Evolutionary conservation across 35 echinoderm and acorn worm species (phyloP).

Genomic region (Heliocidaris erythrogramma): DNA sequence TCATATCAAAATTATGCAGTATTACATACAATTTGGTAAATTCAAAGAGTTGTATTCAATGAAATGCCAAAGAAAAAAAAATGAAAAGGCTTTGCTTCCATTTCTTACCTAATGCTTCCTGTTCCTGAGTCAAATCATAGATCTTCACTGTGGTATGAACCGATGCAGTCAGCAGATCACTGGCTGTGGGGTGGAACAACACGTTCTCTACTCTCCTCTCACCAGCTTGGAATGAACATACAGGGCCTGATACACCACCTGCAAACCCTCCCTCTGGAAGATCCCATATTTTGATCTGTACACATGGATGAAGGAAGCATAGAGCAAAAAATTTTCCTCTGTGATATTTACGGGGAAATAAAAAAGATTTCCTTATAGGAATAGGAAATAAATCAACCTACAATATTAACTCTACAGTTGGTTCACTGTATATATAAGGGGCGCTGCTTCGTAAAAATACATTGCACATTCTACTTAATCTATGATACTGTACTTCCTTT

Average conservation of each 20-base stretch:
- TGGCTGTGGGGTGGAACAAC: constrained; percentile 80
- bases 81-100: not conserved
- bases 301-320: not conserved
- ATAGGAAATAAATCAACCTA: not conserved
- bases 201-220: constrained; percentile 73
- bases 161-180: constrained; percentile 65
- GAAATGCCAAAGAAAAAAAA: not conserved
- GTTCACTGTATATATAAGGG: not conserved
- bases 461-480: not conserved
- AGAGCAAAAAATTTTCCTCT: not conserved
- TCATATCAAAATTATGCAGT: too few species aligned
- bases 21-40: not conserved
- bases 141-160: constrained; percentile 70
- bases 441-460: not conserved
- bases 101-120: constrained; percentile 80
- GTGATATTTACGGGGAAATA: not conserved
- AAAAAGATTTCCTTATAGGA: not conserved
- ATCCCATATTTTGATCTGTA: constrained; percentile 92
- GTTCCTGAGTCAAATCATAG: constrained; percentile 70
- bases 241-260: constrained; percentile 64
- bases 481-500: too few species aligned
- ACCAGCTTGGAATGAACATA: constrained; percentile 61
- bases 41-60: not conserved
- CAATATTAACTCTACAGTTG: too few species aligned
- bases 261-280: constrained; percentile 84